Conservation (phyloP, 2,797 vertebrate genomes). For the Poecilia wingei region DNA sequence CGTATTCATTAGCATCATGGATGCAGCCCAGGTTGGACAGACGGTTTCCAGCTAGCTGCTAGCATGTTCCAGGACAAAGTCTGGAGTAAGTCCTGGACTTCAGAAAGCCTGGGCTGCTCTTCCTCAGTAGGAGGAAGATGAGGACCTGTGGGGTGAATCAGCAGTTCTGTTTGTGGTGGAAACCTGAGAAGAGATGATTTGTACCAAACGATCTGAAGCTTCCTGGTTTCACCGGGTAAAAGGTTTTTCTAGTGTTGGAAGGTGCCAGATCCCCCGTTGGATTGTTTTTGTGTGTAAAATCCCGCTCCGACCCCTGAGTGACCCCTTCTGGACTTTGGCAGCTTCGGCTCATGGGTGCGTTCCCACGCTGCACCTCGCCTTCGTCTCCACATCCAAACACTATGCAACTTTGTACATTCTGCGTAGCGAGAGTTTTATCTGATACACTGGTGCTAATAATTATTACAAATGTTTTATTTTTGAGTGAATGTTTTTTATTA, state of each 20-base stretch:
- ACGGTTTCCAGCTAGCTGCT: neutral
- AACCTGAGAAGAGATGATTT: neutral
- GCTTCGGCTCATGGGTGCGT: neutral
- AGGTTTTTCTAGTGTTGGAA: neutral
- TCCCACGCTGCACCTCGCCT: slow-evolving; percentile 45
- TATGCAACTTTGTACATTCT: slow-evolving; percentile 97
- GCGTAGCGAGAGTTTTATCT: slow-evolving; percentile 89
- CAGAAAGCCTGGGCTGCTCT: neutral
- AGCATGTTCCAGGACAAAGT: neutral
- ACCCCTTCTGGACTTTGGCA: neutral
- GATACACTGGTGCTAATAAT: slow-evolving; percentile 99
- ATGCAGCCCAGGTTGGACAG: neutral
- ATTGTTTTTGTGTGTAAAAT: neutral
- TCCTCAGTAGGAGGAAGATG: neutral
- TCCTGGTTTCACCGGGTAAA: neutral
- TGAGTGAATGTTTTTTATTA: slow-evolving; percentile 95
- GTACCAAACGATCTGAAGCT: neutral
- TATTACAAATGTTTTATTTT: slow-evolving; percentile 97
- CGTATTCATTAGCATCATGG: neutral
- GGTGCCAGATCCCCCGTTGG: neutral
- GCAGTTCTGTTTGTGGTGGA: neutral
- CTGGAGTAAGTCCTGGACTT: neutral
- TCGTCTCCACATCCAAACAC: slow-evolving; percentile 79
- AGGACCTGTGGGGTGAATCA: neutral
- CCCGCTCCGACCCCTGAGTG: neutral